phyloP scores from a whole-genome alignment of 1,140 invertebrate species.

The Tetragonula clypearis region DNA sequence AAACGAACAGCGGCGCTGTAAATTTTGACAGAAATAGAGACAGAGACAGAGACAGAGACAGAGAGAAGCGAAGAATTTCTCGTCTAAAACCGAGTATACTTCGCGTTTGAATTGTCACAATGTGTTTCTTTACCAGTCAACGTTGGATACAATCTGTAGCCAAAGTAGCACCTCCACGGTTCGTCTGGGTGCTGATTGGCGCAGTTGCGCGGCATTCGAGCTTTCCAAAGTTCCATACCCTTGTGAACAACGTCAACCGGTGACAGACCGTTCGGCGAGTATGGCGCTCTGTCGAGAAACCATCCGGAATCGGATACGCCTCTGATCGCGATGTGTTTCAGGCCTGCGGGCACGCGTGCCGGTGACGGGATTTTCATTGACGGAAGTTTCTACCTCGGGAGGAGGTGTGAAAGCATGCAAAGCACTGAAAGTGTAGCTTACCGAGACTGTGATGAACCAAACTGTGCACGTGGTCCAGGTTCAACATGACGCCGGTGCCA shows the following conservation, averaged over 20 bases:
- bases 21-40: not conserved
- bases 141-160: constrained; percentile 93
- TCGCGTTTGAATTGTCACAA: not conserved
- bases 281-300: constrained; percentile 94
- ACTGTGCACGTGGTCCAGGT: constrained; percentile 91
- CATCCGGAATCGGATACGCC: constrained; percentile 95
- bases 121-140: constrained; percentile 85
- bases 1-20: constrained; percentile 94
- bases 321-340: constrained; percentile 87
- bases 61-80: not conserved
- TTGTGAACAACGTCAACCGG: constrained; percentile 87
- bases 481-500: constrained; percentile 95
- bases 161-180: constrained; percentile 96
- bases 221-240: constrained; percentile 92
- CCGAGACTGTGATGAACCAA: constrained; percentile 84
- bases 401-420: not conserved
- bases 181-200: constrained; percentile 86
- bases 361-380: not conserved
- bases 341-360: constrained; percentile 61
- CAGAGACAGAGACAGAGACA: constrained; percentile 4
- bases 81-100: not conserved
- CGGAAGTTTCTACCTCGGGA: too few relatives aligned
- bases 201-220: constrained; percentile 89
- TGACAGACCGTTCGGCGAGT: constrained; percentile 80
- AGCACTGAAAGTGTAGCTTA: constrained; percentile 10